A percentile compares a stretch with the other conserved stretches of the same genome.
These are phyloP conservation scores for Sciurus niger DNA, from an alignment of 2,113 vertebrate genomes.

Conservation along the genomic window DNA sequence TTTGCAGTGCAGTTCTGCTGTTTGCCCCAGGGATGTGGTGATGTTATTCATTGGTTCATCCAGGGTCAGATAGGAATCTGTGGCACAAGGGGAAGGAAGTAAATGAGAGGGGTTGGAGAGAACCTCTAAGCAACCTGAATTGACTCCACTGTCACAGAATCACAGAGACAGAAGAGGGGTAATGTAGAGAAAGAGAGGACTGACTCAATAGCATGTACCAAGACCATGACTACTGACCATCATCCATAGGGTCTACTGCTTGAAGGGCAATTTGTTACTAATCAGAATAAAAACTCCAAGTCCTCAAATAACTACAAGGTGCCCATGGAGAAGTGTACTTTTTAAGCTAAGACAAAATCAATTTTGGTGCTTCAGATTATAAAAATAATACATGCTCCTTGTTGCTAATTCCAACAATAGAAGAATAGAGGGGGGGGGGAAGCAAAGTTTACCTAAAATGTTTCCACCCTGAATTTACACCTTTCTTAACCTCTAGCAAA, in stretches of 20 bases:
- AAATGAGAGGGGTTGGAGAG: conserved; percentile 36
- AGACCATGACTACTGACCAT: not conserved
- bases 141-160: not conserved
- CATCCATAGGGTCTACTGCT: not conserved
- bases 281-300: not conserved
- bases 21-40: conserved; percentile 97
- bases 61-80: conserved; percentile 94
- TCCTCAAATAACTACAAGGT: not conserved
- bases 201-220: not conserved
- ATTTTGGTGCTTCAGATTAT: conserved; percentile 10
- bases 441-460: conserved; percentile 36
- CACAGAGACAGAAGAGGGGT: not conserved
- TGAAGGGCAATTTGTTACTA: not conserved
- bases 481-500: conserved; percentile 23
- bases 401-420: not conserved
- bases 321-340: not conserved
- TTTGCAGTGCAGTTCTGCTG: conserved; percentile 95
- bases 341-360: not conserved
- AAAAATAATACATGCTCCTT: not conserved
- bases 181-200: rapidly evolving
- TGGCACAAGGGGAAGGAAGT: not conserved
- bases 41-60: conserved; percentile 99
- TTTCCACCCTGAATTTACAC: not conserved
- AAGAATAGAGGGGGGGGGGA: not conserved
- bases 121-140: no score